Evolutionary conservation across 2,797 vertebrate species (phyloP), one percentile per base, ranked within the genome.

Genomic region (Etheostoma perlongum): DNA sequence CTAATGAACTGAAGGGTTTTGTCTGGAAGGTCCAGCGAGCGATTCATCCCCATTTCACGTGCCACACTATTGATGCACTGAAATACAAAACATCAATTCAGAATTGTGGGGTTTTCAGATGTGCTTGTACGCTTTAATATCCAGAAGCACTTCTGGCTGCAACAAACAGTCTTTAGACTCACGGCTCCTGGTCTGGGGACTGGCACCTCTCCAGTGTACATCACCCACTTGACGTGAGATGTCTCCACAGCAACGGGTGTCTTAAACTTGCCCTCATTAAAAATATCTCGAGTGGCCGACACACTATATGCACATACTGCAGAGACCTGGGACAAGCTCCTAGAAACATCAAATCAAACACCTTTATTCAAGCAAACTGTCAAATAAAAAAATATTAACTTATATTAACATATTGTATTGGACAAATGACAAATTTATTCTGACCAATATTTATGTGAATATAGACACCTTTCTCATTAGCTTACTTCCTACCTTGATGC

Each of bases 101-200:
- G 25, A 27, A 40, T 5, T 5, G 12, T 42, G 11, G 0, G 0
- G 23, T 58, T 40, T 36, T 16, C 5, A 14, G 11, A 36, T 57
- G 51, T 61, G 11, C 25, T 62, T 14, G 1, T 21, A 27, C 0
- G 1, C 13, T 48, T 79, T n/a, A 4, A 40, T 57, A n/a, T 51
- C 14, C 6, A 53, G 5, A 3, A 5, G 67, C 19, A 36, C 7
- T 4, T 64, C 16, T 30, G 42, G 25, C 2, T 27, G 6, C 4
- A 40, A 23, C n/a, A 47, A 49, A 30, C 30, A 64, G n/a, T 54
- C 5, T 15, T 40, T 9, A 8, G 0, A 94, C 95, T 93, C 90
- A 96, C 94, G 58, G 91, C 91, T 91, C 94, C 95, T n/a, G 95
- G 95, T 71, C 94, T 91, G 65, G 95, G 95, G 27, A 93, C 88